Evolutionary conservation across 1,140 invertebrate genomes (phyloP).

Genomic region (Trissolcus basalis): DNA sequence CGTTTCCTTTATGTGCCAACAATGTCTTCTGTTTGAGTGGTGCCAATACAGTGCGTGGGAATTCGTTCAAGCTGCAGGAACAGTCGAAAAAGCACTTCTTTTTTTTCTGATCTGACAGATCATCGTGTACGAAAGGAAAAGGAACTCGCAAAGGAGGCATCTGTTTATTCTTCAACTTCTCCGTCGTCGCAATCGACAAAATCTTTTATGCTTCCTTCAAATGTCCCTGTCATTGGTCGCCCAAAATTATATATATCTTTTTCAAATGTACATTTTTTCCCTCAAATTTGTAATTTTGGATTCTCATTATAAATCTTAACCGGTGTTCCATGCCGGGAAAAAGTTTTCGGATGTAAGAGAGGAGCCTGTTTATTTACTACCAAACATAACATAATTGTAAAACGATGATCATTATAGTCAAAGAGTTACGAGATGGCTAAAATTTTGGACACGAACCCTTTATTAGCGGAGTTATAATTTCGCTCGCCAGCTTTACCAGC

Average conservation of each 20-base stretch:
- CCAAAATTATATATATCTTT: too few relatives aligned
- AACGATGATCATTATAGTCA: conserved; percentile 24
- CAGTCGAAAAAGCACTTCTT: conserved; percentile 57
- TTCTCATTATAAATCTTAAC: too few relatives aligned
- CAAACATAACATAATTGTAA: neutral
- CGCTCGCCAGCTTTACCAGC: conserved; percentile 42
- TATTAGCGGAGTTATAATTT: conserved; percentile 46
- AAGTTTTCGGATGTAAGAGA: neutral
- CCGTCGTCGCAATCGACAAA: conserved; percentile 19
- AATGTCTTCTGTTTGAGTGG: conserved; percentile 39
- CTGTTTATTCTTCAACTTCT: conserved; percentile 53
- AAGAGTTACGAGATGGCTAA: conserved; percentile 38
- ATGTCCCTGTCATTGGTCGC: too few relatives aligned
- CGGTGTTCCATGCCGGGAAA: too few relatives aligned
- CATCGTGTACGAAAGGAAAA: conserved; percentile 41
- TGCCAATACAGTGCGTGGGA: conserved; percentile 56
- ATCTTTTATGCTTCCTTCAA: conserved; percentile 3
- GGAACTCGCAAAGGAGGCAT: conserved; percentile 47
- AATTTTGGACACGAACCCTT: conserved; percentile 43
- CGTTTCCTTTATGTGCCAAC: conserved; percentile 40
- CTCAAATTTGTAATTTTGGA: too few relatives aligned
- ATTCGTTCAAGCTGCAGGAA: conserved; percentile 57
- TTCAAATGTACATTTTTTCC: too few relatives aligned
- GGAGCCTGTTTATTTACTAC: conserved; percentile 13
- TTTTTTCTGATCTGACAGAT: conserved; percentile 45